phyloP scores from a whole-genome alignment of 2,797 vertebrate genomes.

The Eulemur coronatus region DNA sequence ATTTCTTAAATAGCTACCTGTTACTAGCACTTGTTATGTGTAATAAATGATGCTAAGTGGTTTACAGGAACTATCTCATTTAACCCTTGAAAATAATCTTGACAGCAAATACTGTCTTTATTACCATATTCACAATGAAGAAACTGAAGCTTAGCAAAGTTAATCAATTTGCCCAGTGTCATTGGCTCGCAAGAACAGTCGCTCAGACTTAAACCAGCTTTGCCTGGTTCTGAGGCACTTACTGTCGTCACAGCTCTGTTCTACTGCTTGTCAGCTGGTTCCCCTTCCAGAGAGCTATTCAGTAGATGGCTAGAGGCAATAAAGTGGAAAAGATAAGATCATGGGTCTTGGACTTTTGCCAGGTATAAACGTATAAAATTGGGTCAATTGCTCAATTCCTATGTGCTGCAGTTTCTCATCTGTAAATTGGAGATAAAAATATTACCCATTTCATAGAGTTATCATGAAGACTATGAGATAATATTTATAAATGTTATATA shows the following conservation, averaged over 20 bases:
- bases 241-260: background rate
- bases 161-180: background rate
- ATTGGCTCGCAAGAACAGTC: background rate
- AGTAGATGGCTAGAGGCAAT: background rate
- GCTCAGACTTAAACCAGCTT: background rate
- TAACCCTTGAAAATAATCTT: background rate
- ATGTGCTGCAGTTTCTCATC: background rate
- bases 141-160: background rate
- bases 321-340: background rate
- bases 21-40: background rate
- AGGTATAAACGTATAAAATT: background rate
- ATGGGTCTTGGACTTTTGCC: background rate
- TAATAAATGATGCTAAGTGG: background rate
- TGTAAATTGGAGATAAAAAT: background rate
- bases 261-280: background rate
- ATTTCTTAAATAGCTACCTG: background rate
- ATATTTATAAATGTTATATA: background rate
- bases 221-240: background rate
- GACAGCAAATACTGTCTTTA: background rate
- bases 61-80: background rate
- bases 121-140: background rate
- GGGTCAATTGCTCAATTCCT: background rate
- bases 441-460: background rate
- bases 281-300: background rate
- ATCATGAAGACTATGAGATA: background rate